These are phyloP conservation scores for Bradypodion ventrale DNA, from an alignment of 2,797 vertebrate genomes.

Conservation along the genomic window DNA sequence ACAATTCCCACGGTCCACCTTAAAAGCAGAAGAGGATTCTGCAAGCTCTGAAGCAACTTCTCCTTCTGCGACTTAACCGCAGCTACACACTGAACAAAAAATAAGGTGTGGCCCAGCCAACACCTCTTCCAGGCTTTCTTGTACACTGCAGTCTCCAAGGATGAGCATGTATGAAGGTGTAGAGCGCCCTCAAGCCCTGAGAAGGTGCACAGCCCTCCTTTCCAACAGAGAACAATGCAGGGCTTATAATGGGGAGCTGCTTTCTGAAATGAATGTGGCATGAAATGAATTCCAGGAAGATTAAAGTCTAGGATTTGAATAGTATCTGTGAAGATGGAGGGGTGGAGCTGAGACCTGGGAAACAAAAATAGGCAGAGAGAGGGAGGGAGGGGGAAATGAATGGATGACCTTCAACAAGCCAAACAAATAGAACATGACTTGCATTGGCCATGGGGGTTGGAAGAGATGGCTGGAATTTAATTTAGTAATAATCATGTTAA, in stretches of 20 bases:
- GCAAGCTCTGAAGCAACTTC: background rate
- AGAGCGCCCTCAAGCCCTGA: slow-evolving; percentile 27
- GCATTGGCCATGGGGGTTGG: accelerated
- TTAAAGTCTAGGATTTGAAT: background rate
- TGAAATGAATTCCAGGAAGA: background rate
- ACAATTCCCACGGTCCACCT: too few species aligned
- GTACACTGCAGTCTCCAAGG: too few species aligned
- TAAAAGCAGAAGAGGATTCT: background rate
- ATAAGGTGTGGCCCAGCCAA: background rate
- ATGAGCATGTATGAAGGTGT: background rate
- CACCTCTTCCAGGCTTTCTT: background rate
- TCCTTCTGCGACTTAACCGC: background rate
- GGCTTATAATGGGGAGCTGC: background rate
- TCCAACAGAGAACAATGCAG: background rate
- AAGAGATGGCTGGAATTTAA: background rate
- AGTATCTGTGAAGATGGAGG: background rate
- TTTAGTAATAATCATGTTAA: background rate
- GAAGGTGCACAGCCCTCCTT: background rate
- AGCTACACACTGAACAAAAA: background rate
- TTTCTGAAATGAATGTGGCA: background rate
- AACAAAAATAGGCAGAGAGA: too few species aligned
- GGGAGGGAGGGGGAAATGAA: background rate
- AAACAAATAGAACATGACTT: background rate
- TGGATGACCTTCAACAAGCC: background rate
- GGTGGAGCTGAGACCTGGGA: background rate